phyloP scores from a whole-genome alignment of 2,888 invertebrate genomes.

The Brassicogethes aeneus region DNA sequence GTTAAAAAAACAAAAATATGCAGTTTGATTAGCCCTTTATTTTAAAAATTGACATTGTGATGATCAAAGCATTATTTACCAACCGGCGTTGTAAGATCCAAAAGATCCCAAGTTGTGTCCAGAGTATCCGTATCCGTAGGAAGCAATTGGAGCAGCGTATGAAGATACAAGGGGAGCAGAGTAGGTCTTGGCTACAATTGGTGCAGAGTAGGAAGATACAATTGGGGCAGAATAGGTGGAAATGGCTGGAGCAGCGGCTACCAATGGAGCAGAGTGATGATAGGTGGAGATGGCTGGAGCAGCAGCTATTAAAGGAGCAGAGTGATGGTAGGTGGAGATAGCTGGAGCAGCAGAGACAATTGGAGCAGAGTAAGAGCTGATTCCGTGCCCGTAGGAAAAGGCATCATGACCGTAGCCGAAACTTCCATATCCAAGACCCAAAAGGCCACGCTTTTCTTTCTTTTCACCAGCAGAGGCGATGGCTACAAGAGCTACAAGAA shows the following conservation, averaged over 20 bases:
- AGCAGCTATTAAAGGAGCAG: not conserved
- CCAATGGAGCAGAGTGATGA: not conserved
- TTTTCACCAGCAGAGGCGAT: slow-evolving; percentile 14
- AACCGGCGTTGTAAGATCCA: no score
- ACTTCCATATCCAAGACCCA: slow-evolving; percentile 17
- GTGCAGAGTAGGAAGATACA: slow-evolving; percentile 6
- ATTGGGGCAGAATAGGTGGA: slow-evolving; percentile 6
- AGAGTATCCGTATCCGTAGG: not conserved
- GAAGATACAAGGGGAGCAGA: slow-evolving; percentile 1
- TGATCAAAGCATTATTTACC: no score
- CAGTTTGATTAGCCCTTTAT: no score
- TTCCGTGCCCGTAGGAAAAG: not conserved
- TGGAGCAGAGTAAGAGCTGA: not conserved
- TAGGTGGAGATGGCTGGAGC: not conserved
- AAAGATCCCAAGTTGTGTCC: no score
- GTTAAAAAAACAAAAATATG: no score
- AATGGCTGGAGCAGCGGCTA: slow-evolving; percentile 1
- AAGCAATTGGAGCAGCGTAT: not conserved
- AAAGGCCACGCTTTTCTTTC: slow-evolving; percentile 19
- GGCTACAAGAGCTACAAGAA: slow-evolving; percentile 14
- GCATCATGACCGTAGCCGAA: slow-evolving; percentile 6
- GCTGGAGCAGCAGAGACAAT: not conserved
- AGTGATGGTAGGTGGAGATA: not conserved
- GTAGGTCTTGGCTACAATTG: not conserved
- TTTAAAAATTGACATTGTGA: no score